Evolutionary conservation across 2,797 vertebrate species (phyloP), one percentile per base, ranked within the genome.

Genomic region (Aeoliscus strigatus): DNA sequence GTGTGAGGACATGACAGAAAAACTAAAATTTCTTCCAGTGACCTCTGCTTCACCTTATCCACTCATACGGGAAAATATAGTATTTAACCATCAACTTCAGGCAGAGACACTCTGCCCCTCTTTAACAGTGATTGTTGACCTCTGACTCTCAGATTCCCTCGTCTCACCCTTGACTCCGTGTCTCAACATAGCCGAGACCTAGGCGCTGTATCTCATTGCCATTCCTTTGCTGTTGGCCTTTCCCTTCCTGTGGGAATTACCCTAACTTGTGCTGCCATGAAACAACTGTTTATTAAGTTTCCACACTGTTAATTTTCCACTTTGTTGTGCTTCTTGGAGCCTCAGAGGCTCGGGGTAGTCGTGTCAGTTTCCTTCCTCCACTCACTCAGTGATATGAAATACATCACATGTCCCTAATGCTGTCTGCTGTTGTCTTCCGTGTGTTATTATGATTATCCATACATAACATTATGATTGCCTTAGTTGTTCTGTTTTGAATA

Each of bases 211-310:
- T 67, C 61, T 59, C 67, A 61, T 63, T 66, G 61, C 59, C 43
- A 47, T 72, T 81, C 72, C 60, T 70, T 40, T 52, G 75, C 66
- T 73, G 71, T 75, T 72, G 73, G 72, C 73, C 78, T 79, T 70
- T 75, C 71, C 66, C 72, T 80, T 82, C 76, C 77, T 77, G 77
- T 51, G 70, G 83, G 80, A 87, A 73, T 80, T 58, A 76, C 64
- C 73, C 60, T 14, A 54, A 64, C 61, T 66, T 73, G 60, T 66
- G 64, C 50, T 68, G 70, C 58, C 60, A 63, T 46, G 77, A 70
- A 84, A 77, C 75, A 79, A 83, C 78, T 76, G 66, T 83, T 85
- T 85, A 84, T 87, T 84, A 87, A 82, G 79, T 81, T 80, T 85
- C 74, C 80, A 78, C 78, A 75, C 80, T 76, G 70, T 75, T 82